Percentiles rank a stretch among this genome's conserved stretches.
Evolutionary conservation across 2,797 vertebrate species (phyloP).

Genomic region (Tapirus indicus): DNA sequence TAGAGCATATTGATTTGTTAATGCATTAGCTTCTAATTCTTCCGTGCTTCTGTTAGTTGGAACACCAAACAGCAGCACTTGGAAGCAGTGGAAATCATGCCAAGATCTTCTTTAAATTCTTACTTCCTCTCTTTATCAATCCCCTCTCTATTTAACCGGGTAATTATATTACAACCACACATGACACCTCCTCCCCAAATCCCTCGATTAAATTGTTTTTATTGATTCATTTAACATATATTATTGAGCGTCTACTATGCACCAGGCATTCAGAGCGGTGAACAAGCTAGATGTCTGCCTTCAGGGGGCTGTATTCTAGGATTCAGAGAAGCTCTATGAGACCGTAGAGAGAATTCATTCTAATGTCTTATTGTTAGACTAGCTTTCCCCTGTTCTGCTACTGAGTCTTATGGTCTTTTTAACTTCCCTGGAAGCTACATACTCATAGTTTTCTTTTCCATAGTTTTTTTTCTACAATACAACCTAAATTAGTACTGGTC

Average conservation of each 20-base stretch:
- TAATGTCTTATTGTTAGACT: background rate
- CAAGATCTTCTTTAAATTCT: background rate
- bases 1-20: background rate
- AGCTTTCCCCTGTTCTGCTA: background rate
- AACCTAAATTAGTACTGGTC: background rate
- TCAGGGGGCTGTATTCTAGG: background rate
- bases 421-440: background rate
- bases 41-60: background rate
- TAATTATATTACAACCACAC: background rate
- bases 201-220: background rate
- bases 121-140: background rate
- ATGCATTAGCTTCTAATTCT: background rate
- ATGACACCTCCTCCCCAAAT: background rate
- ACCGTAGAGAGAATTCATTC: background rate
- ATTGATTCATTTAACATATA: background rate
- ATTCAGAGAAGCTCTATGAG: background rate
- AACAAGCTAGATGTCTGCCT: background rate
- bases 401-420: background rate
- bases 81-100: background rate
- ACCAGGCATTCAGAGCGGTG: background rate
- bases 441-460: background rate
- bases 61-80: background rate
- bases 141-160: background rate
- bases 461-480: background rate
- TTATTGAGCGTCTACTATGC: background rate